These are phyloP conservation scores for Ceyx melanurus DNA, from an alignment of 2,113 vertebrate species.

Conservation along the genomic window DNA sequence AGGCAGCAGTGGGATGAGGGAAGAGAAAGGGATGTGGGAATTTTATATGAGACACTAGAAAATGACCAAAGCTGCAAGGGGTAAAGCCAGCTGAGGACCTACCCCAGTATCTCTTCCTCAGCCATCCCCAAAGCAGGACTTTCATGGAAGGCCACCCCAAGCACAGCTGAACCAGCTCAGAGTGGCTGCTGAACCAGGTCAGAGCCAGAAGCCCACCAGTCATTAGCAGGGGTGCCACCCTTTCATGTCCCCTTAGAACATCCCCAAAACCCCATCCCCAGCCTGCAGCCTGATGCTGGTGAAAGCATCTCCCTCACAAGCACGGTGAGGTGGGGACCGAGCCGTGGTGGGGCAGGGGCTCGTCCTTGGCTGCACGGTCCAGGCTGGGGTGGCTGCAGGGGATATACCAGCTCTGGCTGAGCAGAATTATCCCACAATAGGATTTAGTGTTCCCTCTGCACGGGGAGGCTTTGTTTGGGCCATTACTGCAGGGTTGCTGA, in stretches of 20 bases:
- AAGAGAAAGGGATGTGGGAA: neutral
- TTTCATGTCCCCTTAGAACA: neutral
- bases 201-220: accelerated
- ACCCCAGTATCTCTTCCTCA: neutral
- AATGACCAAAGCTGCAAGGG: neutral
- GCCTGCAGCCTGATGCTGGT: neutral
- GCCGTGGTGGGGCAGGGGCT: accelerated
- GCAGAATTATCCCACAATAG: conserved; percentile 61
- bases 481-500: conserved; percentile 52
- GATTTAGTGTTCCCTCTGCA: conserved; percentile 53
- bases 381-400: neutral
- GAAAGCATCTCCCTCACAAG: neutral
- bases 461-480: conserved; percentile 43
- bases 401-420: conserved; percentile 9
- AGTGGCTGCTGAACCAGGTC: neutral
- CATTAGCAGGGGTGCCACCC: neutral
- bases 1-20: neutral
- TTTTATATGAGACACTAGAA: neutral
- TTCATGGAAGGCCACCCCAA: neutral
- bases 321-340: accelerated
- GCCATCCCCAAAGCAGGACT: neutral
- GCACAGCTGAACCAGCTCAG: neutral
- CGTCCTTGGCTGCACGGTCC: accelerated
- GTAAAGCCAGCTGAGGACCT: neutral
- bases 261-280: neutral